phyloP scores from a whole-genome alignment of 1,140 invertebrate species.

The Orussus abietinus region DNA sequence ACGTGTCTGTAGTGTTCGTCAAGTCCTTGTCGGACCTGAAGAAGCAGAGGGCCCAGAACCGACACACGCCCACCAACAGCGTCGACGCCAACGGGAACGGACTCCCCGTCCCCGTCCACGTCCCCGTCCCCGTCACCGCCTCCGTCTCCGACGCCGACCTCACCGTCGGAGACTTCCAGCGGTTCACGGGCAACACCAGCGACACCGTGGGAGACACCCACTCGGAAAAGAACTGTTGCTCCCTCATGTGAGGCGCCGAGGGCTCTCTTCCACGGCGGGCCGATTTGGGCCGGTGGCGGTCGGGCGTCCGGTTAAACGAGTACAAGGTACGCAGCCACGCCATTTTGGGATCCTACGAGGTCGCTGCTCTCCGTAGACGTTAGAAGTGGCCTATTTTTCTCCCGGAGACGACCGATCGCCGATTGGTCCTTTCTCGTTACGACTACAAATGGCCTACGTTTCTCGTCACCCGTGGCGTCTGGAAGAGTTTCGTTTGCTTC shows the following conservation, averaged over 20 bases:
- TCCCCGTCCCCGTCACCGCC: too few species aligned
- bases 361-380: too few species aligned
- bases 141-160: slow-evolving; percentile 48
- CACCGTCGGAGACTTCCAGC: slow-evolving; percentile 49
- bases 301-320: too few species aligned
- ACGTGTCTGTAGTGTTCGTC: slow-evolving; percentile 71
- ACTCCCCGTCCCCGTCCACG: slow-evolving; percentile 44
- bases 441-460: too few species aligned
- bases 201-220: slow-evolving; percentile 64
- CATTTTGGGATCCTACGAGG: too few species aligned
- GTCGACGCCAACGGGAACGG: slow-evolving; percentile 52
- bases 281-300: neutral
- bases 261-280: slow-evolving; percentile 2
- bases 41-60: slow-evolving; percentile 79
- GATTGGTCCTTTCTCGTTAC: too few species aligned
- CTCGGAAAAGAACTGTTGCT: slow-evolving; percentile 62
- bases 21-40: slow-evolving; percentile 83
- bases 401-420: too few species aligned
- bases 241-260: slow-evolving; percentile 43
- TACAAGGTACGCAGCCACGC: too few species aligned
- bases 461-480: too few species aligned
- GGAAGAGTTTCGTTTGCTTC: too few species aligned
- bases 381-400: too few species aligned
- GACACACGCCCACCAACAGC: slow-evolving; percentile 58
- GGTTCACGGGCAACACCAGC: slow-evolving; percentile 65